phyloP scores from a whole-genome alignment of 2,888 invertebrate genomes.

The Pediacus dermestoides region DNA sequence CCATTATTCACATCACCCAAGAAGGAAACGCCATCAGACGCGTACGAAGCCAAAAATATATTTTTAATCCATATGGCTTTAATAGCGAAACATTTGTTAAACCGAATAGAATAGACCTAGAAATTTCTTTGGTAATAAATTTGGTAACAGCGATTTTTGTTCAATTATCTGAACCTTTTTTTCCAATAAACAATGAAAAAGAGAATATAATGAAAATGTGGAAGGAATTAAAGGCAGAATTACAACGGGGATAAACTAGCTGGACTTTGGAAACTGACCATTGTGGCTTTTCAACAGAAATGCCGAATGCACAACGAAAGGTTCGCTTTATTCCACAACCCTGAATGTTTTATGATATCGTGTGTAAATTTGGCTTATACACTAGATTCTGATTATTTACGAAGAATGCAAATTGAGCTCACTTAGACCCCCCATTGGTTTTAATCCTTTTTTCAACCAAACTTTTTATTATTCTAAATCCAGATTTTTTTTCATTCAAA shows the following conservation, averaged over 20 bases:
- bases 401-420: too few relatives aligned
- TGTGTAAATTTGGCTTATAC: too few relatives aligned
- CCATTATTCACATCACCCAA: slow-evolving; percentile 23
- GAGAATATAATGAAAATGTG: not conserved
- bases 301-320: too few relatives aligned
- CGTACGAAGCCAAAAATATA: too few relatives aligned
- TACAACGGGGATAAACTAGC: slow-evolving; percentile 1
- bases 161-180: slow-evolving; percentile 1
- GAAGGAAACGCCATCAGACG: not conserved
- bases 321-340: not conserved
- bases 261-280: too few relatives aligned
- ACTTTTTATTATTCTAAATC: too few relatives aligned
- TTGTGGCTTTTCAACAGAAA: too few relatives aligned
- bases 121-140: slow-evolving; percentile 1
- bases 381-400: too few relatives aligned
- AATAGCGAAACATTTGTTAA: not conserved
- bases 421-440: too few relatives aligned
- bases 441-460: too few relatives aligned
- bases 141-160: slow-evolving; percentile 2
- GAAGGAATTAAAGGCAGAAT: slow-evolving; percentile 1
- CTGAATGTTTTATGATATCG: slow-evolving; percentile 2
- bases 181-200: slow-evolving; percentile 1
- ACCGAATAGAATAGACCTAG: slow-evolving; percentile 1
- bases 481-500: too few relatives aligned
- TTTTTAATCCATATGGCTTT: not conserved